These are phyloP conservation scores for Lepilemur ruficaudatus DNA, from an alignment of 2,797 vertebrate genomes.

Conservation along the genomic window DNA sequence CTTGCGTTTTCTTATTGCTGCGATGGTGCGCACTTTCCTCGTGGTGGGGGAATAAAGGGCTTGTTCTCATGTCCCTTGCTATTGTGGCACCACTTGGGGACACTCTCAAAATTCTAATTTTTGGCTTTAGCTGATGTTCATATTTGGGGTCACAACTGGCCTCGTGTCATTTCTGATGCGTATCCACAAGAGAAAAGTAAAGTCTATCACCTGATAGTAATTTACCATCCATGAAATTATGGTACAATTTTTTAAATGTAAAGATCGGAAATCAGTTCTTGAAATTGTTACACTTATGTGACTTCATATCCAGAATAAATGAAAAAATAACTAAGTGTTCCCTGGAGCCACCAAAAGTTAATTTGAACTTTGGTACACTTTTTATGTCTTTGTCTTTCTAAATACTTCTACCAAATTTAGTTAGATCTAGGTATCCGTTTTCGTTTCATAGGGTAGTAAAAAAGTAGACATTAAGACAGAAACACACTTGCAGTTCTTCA, in stretches of 20 bases:
- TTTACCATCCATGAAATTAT: background rate
- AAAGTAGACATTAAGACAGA: background rate
- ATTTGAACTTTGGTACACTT: background rate
- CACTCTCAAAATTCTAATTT: background rate
- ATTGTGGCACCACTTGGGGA: background rate
- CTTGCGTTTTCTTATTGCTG: background rate
- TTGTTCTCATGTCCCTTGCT: background rate
- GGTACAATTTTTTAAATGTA: background rate
- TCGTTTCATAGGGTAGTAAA: background rate
- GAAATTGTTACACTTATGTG: background rate
- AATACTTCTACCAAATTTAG: background rate
- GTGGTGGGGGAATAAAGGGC: accelerated
- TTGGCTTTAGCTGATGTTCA: background rate
- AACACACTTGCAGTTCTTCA: background rate
- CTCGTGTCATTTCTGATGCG: background rate
- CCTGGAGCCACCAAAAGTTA: background rate
- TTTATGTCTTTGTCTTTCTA: background rate
- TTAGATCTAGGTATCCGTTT: background rate
- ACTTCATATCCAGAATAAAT: background rate
- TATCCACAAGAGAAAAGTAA: background rate
- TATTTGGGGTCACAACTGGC: background rate
- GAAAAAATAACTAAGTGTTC: background rate
- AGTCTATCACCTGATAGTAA: background rate
- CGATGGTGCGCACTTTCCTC: background rate
- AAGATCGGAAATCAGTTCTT: background rate